Evolutionary conservation across 37 sponge, comb jelly and placozoan genomes (phyloP).

Genomic region (Chondrilla cf. caribensis): DNA sequence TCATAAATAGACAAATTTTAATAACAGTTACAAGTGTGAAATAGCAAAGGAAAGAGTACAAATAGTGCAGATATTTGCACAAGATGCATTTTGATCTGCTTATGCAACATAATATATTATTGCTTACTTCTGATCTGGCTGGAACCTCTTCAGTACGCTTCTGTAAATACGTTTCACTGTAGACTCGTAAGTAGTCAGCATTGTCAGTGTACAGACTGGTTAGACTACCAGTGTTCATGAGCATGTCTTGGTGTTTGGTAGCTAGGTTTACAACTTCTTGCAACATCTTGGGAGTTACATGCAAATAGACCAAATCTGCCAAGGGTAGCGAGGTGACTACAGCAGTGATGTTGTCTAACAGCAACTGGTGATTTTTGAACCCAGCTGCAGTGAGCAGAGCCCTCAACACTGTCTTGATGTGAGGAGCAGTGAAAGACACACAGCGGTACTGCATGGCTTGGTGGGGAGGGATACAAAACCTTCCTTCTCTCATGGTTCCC

Average conservation of each 20-base stretch:
- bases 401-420: neutral
- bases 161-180: slow-evolving; percentile 15
- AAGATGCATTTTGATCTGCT: too few species aligned
- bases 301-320: too few species aligned
- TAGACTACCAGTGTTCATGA: neutral
- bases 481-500: neutral
- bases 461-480: neutral
- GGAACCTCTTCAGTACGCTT: neutral
- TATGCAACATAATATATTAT: too few species aligned
- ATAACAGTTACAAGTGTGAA: too few species aligned
- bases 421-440: neutral
- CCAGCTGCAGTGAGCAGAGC: neutral
- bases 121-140: neutral
- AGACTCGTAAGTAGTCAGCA: slow-evolving; percentile 2
- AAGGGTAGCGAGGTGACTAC: neutral
- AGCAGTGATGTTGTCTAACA: neutral
- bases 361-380: neutral
- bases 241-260: slow-evolving; percentile 9
- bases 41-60: too few species aligned
- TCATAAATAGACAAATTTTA: too few species aligned
- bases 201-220: slow-evolving; percentile 8
- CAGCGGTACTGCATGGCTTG: slow-evolving; percentile 2
- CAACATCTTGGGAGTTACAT: neutral
- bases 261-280: neutral
- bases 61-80: too few species aligned